Evolutionary conservation across 2,113 vertebrate species (phyloP), one percentile per base, ranked within the genome.

Genomic region (Channa maculata): DNA sequence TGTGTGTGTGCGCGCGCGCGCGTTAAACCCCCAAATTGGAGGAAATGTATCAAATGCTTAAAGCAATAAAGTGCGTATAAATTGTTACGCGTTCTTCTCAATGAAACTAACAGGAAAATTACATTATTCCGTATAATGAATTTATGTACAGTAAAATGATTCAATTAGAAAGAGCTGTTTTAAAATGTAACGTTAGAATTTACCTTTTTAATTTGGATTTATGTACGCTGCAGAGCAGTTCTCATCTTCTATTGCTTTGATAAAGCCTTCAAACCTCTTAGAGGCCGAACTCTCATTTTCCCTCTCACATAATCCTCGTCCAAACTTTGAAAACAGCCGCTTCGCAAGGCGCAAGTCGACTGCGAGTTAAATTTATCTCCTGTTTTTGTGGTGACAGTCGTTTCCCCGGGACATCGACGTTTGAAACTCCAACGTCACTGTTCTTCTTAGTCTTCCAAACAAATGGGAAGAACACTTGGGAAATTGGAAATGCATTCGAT

Each of bases 211-310:
- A 24, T 24, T 24, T 24, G 24, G 24, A 24, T 1, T 24, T 24
- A 24, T 24, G 24, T 24, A 24, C 1, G 24, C 24, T 24, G 24
- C 24, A 24, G 13, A 91, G 80, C 90, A 73, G 83, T 86, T 89
- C 83, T 72, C 79, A 65, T 89, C 61, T 67, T 64, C 50, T 51
- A 51, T 15, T 41, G 49, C 84, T 91, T 89, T 91, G 90, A 91
- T 91, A 78, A 64, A 81, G 77, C 48, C 71, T 84, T 81, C 68
- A 75, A 72, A 64, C 60, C 71, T 50, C 57, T 62, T 60, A 85
- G 65, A 49, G 55, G 67, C 65, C 72, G 61, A 88, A 77, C 80
- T 82, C 65, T 62, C 63, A 79, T 37, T 80, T 89, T 86, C 86
- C 83, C 81, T 86, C 71, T 33, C 46, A 59, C 43, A 57, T 88